Evolutionary conservation across 2,797 vertebrate genomes (phyloP).

Genomic region (Gobio occitaniae): DNA sequence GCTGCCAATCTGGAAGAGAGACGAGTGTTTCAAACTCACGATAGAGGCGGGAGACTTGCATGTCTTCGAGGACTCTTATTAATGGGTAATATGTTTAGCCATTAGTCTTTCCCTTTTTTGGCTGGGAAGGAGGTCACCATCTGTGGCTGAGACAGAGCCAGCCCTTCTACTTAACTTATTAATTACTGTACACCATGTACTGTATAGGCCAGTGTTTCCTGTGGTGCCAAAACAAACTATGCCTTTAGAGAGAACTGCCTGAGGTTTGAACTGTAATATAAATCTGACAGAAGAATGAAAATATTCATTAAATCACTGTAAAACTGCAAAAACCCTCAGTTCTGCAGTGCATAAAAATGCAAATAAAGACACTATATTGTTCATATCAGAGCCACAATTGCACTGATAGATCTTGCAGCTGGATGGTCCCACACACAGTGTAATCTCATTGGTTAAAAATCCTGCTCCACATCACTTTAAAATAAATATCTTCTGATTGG

Average conservation of each 20-base stretch:
- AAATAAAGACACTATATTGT: not conserved
- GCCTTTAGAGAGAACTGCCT: not conserved
- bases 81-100: slow-evolving; percentile 46
- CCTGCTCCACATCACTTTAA: not conserved
- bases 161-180: slow-evolving; percentile 68
- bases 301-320: slow-evolving; percentile 1
- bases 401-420: not conserved
- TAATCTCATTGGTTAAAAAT: not conserved
- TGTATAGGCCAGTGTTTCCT: slow-evolving; percentile 55
- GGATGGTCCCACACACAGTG: not conserved
- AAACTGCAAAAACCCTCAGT: not conserved
- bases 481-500: not conserved
- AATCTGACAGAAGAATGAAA: not conserved
- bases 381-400: not conserved
- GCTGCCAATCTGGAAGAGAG: slow-evolving; percentile 21
- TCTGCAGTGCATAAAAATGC: not conserved
- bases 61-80: slow-evolving; percentile 48
- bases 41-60: slow-evolving; percentile 1
- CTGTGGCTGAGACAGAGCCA: slow-evolving; percentile 69
- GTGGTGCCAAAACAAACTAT: slow-evolving; percentile 50
- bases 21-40: slow-evolving; percentile 24
- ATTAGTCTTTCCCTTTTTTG: slow-evolving; percentile 47
- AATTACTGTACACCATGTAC: slow-evolving; percentile 59
- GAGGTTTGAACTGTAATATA: not conserved
- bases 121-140: slow-evolving; percentile 69